phyloP scores from a whole-genome alignment of 1,140 invertebrate genomes.

The Mizuhopecten yessoensis region DNA sequence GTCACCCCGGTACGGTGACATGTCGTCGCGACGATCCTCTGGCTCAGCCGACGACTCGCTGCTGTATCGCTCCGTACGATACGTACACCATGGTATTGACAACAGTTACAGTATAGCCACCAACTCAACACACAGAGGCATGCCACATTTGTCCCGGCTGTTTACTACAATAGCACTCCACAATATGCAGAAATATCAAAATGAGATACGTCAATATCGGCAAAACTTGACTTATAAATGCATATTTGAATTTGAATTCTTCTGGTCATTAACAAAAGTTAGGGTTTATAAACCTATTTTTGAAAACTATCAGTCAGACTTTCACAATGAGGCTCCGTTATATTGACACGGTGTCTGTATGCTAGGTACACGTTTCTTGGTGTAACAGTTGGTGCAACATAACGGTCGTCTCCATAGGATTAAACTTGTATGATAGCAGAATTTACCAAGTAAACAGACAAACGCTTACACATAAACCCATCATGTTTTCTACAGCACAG shows the following conservation, averaged over 20 bases:
- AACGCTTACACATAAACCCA: neutral
- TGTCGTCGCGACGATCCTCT: too few species aligned
- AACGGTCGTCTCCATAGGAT: neutral
- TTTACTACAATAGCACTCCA: neutral
- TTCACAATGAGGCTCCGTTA: neutral
- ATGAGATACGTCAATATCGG: neutral
- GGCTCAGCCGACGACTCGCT: too few species aligned
- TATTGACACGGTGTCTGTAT: neutral
- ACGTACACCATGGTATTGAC: neutral
- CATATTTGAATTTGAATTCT: neutral
- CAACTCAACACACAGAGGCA: neutral
- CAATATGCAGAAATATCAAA: neutral
- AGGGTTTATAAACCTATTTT: neutral
- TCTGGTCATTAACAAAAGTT: neutral
- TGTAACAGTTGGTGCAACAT: neutral
- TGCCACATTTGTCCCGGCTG: neutral
- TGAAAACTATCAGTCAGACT: neutral
- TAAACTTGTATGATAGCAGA: neutral
- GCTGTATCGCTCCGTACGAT: neutral
- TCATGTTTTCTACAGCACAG: neutral
- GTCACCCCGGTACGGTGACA: too few species aligned
- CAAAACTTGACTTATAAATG: neutral
- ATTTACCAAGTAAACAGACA: neutral
- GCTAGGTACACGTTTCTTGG: neutral
- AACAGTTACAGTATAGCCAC: neutral